Base-by-base conservation (phyloP, 2,888 invertebrate species). In the Hermaeophaga mercurialis region DNA sequence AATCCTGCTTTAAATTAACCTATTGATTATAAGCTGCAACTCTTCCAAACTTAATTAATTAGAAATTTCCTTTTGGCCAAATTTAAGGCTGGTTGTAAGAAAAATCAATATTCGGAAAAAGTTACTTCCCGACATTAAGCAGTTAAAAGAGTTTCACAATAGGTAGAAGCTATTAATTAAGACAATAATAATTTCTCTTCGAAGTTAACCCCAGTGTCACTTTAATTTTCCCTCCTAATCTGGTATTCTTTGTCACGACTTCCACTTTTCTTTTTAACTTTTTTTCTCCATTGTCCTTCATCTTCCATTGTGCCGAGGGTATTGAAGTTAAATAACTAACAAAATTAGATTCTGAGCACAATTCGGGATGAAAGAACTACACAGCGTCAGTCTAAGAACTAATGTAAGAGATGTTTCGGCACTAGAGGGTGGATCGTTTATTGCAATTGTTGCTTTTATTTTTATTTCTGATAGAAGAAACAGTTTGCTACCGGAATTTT, bases 221-320 rank as follows among this genome's bases (percentile, higher is more conserved):
- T 50, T 50, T 46, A 56, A 56, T 56, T 50, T 45, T 56, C 50
- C 45, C 45, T 11, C 50, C 50, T 33, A 50, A 56, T 56, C 56
- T 56, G 50, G 50, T 56, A 56, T 56, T 56, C 56, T 56, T 50
- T 56, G 56, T 56, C 56, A 50, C 50, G 50, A 44, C 50, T 56
- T 45, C 50, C 46, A 56, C 44, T 50, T 28, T 45, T 56, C 56
- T 56, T 50, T 50, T 50, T 45, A 56, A 56, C 56, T 56, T 50
- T 54, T 56, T 45, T 33, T 31, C 56, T 39, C 18, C 34, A 56
- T 56, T 56, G 56, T 56, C 56, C 56, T 56, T 49, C 50, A 56
- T 50, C 19, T 39, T 41, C 56, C 45, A 50, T 56, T 56, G 56
- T 36, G 52, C 12, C 44, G 33, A 43, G 56, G 46, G 56, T 56